These are phyloP conservation scores for Pyxicephalus adspersus DNA, from an alignment of 2,113 vertebrate species.

Conservation along the genomic window DNA sequence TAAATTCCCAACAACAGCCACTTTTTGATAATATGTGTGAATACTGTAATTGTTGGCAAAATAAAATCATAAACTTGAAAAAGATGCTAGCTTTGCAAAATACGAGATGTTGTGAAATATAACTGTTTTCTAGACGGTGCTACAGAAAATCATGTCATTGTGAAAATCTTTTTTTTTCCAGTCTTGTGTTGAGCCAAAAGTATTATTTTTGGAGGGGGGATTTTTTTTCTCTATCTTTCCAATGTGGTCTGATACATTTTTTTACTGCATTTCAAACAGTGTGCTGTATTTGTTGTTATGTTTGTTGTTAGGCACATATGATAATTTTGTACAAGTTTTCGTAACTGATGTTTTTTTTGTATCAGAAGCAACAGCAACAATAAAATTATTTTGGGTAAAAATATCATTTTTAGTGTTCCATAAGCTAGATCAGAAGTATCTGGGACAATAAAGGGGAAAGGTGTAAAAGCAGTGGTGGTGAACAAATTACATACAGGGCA, in stretches of 20 bases:
- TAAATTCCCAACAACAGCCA: slow-evolving; percentile 62
- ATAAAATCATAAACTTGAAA: slow-evolving; percentile 78
- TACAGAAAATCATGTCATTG: slow-evolving; percentile 49
- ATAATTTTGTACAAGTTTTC: slow-evolving; percentile 55
- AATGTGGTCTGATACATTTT: slow-evolving; percentile 58
- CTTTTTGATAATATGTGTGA: slow-evolving; percentile 70
- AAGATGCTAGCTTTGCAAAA: slow-evolving; percentile 61
- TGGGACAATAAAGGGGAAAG: background rate
- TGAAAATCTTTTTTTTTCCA: slow-evolving; percentile 31
- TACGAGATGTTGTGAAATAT: slow-evolving; percentile 21
- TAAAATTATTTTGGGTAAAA: slow-evolving; percentile 93
- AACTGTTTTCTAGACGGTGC: slow-evolving; percentile 61
- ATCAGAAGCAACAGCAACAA: slow-evolving; percentile 79
- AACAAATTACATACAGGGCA: too few species aligned
- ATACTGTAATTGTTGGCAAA: slow-evolving; percentile 76
- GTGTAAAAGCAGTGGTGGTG: too few species aligned
- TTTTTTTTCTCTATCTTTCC: slow-evolving; percentile 58
- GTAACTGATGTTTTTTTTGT: slow-evolving; percentile 74
- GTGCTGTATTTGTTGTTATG: slow-evolving; percentile 60
- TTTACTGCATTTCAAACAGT: slow-evolving; percentile 37
- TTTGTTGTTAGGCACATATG: slow-evolving; percentile 59
- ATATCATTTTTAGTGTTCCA: slow-evolving; percentile 28
- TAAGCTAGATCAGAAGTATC: background rate
- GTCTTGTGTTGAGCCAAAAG: slow-evolving; percentile 59
- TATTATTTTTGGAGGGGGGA: slow-evolving; percentile 41